A percentile compares a stretch with the other conserved stretches of the same genome.
These are phyloP conservation scores for Ophion ellenae DNA, from an alignment of 2,888 invertebrate species.

Conservation along the genomic window DNA sequence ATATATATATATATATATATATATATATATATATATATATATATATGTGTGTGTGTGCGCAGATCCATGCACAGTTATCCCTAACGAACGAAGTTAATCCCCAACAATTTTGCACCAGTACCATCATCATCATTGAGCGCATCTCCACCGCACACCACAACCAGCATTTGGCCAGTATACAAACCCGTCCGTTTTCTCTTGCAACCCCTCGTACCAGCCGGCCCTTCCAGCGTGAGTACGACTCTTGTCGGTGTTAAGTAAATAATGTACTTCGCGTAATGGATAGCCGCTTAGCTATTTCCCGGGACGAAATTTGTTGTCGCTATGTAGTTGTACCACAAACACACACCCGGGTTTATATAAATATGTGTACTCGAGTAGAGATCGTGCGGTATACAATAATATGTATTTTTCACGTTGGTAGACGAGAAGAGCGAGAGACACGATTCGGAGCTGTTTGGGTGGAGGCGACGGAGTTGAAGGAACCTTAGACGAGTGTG, in stretches of 20 bases:
- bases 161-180: conserved; percentile 26
- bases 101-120: conserved; percentile 58
- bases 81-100: conserved; percentile 58
- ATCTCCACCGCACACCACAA: conserved; percentile 40
- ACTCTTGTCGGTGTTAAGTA: conserved; percentile 62
- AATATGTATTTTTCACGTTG: conserved; percentile 5
- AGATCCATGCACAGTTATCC: conserved; percentile 27
- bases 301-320: conserved; percentile 61
- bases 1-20: conserved; percentile 5
- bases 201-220: conserved; percentile 1
- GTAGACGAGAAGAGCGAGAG: background rate
- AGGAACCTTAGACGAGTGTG: too few species aligned
- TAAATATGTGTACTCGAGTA: background rate
- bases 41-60: conserved; percentile 10
- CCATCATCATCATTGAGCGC: conserved; percentile 58
- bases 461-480: too few species aligned
- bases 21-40: conserved; percentile 3
- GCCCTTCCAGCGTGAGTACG: conserved; percentile 26
- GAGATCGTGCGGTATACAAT: background rate
- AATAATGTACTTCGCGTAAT: conserved; percentile 67
- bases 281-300: conserved; percentile 67
- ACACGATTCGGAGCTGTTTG: too few species aligned
- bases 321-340: conserved; percentile 24
- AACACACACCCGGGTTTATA: background rate
- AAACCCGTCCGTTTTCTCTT: conserved; percentile 38